phyloP scores from a whole-genome alignment of 2,888 invertebrate genomes.

The Mechanitis messenoides region DNA sequence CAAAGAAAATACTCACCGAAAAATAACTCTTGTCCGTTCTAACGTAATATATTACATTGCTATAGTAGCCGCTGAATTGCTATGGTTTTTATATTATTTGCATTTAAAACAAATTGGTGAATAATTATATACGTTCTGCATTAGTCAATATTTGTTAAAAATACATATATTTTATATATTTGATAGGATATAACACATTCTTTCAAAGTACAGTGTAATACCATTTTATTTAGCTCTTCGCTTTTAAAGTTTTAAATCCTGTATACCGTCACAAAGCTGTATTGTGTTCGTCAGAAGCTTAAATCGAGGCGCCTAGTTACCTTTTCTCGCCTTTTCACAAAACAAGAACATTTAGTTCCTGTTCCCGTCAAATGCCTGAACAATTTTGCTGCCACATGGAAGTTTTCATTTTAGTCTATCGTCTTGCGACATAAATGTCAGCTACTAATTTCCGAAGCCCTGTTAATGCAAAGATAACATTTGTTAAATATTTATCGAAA shows the following conservation, averaged over 20 bases:
- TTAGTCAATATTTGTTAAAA: too few species aligned
- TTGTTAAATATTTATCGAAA: background rate
- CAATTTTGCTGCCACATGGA: background rate
- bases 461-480: background rate
- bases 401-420: background rate
- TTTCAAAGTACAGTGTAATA: too few species aligned
- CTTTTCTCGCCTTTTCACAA: background rate
- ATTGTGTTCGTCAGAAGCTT: background rate
- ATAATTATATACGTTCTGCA: too few species aligned
- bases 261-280: background rate
- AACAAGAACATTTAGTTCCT: background rate
- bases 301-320: background rate
- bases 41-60: background rate
- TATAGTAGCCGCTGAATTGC: background rate
- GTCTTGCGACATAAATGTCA: background rate
- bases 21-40: background rate
- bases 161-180: too few species aligned
- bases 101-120: too few species aligned
- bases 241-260: background rate
- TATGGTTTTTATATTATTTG: background rate
- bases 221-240: too few species aligned
- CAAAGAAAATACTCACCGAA: slow-evolving; percentile 7
- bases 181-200: too few species aligned
- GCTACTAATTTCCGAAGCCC: background rate
- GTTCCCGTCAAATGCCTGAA: background rate